Conservation (phyloP, 2,113 vertebrate genomes). For the Prunella fulvescens region DNA sequence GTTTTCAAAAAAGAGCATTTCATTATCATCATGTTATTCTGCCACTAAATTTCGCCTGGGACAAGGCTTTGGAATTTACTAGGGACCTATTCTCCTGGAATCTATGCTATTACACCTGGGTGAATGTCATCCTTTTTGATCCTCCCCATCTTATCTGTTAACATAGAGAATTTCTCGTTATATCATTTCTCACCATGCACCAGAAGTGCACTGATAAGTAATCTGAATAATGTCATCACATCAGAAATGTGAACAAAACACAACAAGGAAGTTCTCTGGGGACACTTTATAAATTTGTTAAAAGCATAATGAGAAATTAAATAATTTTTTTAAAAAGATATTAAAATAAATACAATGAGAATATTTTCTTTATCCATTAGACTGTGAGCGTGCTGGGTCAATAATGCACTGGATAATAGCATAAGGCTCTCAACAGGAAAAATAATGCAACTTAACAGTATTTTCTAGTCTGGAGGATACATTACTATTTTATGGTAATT, state of each 20-base stretch:
- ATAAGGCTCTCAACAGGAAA: neutral
- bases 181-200: neutral
- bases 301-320: neutral
- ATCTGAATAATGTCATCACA: neutral
- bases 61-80: neutral
- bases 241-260: neutral
- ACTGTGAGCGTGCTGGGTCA: neutral
- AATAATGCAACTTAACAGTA: neutral
- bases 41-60: neutral
- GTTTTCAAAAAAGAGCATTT: neutral
- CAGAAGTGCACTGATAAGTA: neutral
- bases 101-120: neutral
- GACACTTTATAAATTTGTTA: neutral
- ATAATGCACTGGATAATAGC: neutral
- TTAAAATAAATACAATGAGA: neutral
- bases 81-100: neutral
- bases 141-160: neutral
- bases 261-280: neutral
- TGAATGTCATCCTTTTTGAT: neutral
- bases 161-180: neutral
- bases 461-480: neutral
- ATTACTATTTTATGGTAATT: neutral
- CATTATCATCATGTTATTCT: neutral
- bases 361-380: neutral
- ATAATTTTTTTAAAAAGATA: neutral